Conservation (phyloP, 2,113 vertebrate genomes). For the Sander vitreus region DNA sequence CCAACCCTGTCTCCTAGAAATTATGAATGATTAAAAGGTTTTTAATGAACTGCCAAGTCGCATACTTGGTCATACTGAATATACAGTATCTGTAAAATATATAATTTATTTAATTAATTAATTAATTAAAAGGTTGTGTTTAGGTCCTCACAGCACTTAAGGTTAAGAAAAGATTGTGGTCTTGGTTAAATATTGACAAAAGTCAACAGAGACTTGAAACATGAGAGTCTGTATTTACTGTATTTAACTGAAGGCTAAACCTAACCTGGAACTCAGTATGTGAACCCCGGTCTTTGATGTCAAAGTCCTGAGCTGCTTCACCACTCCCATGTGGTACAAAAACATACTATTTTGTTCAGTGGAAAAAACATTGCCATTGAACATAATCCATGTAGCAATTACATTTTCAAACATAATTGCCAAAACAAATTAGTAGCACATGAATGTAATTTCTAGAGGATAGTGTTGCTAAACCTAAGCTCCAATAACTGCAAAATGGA, state of each 20-base stretch:
- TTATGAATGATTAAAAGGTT: neutral
- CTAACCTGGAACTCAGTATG: neutral
- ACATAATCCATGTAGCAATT: neutral
- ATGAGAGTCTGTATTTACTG: neutral
- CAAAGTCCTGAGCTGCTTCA: neutral
- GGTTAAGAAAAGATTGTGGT: neutral
- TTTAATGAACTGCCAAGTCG: neutral
- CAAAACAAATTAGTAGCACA: neutral
- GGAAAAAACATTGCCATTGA: neutral
- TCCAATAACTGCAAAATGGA: neutral
- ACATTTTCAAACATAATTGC: neutral
- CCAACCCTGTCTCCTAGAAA: neutral
- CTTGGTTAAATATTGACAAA: slow-evolving; percentile 8
- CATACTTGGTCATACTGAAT: neutral
- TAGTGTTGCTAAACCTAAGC: neutral
- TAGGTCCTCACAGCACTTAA: neutral
- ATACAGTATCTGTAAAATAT: neutral
- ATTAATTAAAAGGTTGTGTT: neutral
- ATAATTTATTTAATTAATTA: neutral
- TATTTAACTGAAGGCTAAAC: neutral
- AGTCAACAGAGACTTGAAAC: neutral
- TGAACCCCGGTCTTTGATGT: neutral
- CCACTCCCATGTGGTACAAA: neutral
- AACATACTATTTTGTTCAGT: neutral
- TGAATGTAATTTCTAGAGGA: neutral